These are phyloP conservation scores for Drosophila saltans DNA, from an alignment of 1,140 invertebrate genomes.

Conservation along the genomic window DNA sequence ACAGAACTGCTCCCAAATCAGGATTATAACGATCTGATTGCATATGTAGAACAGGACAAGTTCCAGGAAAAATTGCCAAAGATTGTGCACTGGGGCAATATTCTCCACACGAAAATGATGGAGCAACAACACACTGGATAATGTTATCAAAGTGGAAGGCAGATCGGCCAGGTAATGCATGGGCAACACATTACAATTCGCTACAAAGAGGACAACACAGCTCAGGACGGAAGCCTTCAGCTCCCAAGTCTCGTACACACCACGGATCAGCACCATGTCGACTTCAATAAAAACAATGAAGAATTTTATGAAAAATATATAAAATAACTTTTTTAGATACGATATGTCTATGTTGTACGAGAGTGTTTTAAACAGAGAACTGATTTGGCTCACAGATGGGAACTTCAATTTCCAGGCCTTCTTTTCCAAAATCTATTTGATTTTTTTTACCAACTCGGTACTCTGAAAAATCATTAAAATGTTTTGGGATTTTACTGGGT, in stretches of 20 bases:
- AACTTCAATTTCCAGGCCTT: too few relatives aligned
- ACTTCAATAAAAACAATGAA: background rate
- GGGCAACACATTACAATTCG: constrained; percentile 14
- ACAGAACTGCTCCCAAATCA: constrained; percentile 31
- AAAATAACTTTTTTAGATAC: too few relatives aligned
- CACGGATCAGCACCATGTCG: constrained; percentile 26
- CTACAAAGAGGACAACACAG: constrained; percentile 18
- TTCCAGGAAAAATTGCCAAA: constrained; percentile 15
- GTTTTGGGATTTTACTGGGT: too few relatives aligned
- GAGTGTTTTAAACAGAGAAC: too few relatives aligned
- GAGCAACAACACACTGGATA: constrained; percentile 11
- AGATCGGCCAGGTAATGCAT: constrained; percentile 20
- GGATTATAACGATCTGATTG: constrained; percentile 5
- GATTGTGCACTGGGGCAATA: constrained; percentile 2
- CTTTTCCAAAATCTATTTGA: too few relatives aligned
- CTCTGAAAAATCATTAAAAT: too few relatives aligned
- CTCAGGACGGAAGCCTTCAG: constrained; percentile 13
- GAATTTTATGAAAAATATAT: background rate
- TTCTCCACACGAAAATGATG: background rate
- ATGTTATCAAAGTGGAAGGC: constrained; percentile 11
- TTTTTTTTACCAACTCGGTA: too few relatives aligned
- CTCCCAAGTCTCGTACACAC: constrained; percentile 22
- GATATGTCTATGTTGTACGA: too few relatives aligned
- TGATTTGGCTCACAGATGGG: too few relatives aligned
- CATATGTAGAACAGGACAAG: constrained; percentile 13